Conservation (phyloP, 2,113 vertebrate genomes). For the Spheniscus mendiculus region DNA sequence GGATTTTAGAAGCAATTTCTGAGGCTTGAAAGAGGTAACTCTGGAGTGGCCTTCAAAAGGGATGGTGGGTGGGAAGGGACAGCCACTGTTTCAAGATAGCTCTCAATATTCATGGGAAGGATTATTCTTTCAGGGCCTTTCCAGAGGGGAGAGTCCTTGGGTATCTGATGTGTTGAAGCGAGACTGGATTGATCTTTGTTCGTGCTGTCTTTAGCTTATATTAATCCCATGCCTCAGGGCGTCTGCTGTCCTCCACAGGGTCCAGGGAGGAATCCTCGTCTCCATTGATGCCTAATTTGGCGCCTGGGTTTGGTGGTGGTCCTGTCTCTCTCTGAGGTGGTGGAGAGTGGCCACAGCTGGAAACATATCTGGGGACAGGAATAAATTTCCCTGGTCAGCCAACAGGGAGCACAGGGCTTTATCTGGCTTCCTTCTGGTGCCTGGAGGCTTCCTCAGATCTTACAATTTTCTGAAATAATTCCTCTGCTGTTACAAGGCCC, state of each 20-base stretch:
- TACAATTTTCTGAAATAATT: background rate
- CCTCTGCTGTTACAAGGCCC: background rate
- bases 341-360: background rate
- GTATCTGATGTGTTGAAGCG: background rate
- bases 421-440: background rate
- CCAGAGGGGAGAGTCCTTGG: background rate
- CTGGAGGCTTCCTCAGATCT: background rate
- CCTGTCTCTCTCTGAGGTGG: background rate
- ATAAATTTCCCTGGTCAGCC: background rate
- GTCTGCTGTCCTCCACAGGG: background rate
- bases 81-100: background rate
- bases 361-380: background rate
- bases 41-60: constrained; percentile 14
- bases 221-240: background rate
- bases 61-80: background rate
- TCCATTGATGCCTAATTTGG: background rate
- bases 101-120: constrained; percentile 13
- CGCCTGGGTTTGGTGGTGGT: background rate
- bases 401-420: background rate
- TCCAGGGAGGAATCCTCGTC: background rate
- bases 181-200: background rate
- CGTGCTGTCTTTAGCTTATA: background rate
- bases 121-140: constrained; percentile 13
- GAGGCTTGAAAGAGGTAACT: constrained; percentile 5
- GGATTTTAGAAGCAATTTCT: constrained; percentile 33